Percentiles rank a stretch among this genome's conserved stretches.
These are phyloP conservation scores for Stercorarius parasiticus DNA, from an alignment of 2,113 vertebrate genomes.

Conservation along the genomic window DNA sequence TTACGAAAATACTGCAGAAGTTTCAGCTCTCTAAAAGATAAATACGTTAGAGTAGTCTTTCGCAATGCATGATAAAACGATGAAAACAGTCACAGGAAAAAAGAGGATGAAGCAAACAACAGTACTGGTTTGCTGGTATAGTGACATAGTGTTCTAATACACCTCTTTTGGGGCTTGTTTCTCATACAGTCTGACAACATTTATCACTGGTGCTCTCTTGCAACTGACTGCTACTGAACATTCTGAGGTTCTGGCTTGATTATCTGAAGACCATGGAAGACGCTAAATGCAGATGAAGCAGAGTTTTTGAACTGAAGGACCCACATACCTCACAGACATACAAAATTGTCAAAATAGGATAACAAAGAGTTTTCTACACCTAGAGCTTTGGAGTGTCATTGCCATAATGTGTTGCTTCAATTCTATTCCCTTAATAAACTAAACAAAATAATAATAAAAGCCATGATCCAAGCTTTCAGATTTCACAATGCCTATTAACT, in stretches of 20 bases:
- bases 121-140: neutral
- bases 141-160: neutral
- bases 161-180: neutral
- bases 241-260: neutral
- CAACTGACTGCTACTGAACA: neutral
- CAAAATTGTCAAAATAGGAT: neutral
- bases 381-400: neutral
- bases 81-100: neutral
- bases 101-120: neutral
- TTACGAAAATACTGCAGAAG: neutral
- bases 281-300: neutral
- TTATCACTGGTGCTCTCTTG: neutral
- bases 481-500: neutral
- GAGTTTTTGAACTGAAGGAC: neutral
- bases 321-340: neutral
- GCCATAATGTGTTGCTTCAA: neutral
- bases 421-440: neutral
- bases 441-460: neutral
- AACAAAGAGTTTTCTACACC: neutral
- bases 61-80: neutral
- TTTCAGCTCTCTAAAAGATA: neutral
- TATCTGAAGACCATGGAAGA: neutral
- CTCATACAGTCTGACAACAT: neutral
- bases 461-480: neutral
- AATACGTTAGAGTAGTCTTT: neutral